Percentiles rank a stretch among this genome's conserved stretches.
Conservation (phyloP, 2,888 invertebrate genomes). For the Cacoxenus indagator region DNA sequence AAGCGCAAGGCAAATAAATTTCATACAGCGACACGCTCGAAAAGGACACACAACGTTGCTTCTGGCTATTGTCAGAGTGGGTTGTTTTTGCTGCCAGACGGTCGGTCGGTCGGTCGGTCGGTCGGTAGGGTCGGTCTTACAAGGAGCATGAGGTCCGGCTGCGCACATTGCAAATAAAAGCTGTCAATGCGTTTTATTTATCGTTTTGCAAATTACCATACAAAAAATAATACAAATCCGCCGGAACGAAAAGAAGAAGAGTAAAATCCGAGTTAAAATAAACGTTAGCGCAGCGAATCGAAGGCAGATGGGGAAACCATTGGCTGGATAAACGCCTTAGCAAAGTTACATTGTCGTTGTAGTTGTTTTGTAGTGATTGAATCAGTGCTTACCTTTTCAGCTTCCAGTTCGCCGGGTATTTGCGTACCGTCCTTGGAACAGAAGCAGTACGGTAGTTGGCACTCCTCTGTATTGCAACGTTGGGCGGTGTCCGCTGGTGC, state of each 20-base stretch:
- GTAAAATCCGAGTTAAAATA: not conserved
- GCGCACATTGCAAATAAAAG: too few species aligned
- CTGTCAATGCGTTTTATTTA: constrained; percentile 61
- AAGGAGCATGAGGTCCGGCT: too few species aligned
- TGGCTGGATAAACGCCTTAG: not conserved
- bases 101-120: too few species aligned
- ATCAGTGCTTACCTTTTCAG: constrained; percentile 79
- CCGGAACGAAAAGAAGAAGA: not conserved
- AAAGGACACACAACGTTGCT: too few species aligned
- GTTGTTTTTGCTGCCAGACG: too few species aligned
- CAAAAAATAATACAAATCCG: constrained; percentile 33
- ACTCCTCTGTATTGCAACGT: constrained; percentile 82
- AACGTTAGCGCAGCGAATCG: not conserved
- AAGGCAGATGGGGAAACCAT: too few species aligned
- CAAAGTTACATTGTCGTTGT: not conserved
- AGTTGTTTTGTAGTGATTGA: not conserved
- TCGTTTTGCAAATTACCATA: constrained; percentile 62
- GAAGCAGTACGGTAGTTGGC: constrained; percentile 89
- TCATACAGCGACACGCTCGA: constrained; percentile 42
- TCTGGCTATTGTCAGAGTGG: too few species aligned
- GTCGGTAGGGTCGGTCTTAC: too few species aligned
- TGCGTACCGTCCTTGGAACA: constrained; percentile 92
- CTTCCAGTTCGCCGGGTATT: constrained; percentile 86
- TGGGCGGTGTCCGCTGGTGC: constrained; percentile 83
- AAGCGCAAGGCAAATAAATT: constrained; percentile 60